Percentiles rank a stretch among this genome's conserved stretches.
phyloP scores from a whole-genome alignment of 2,113 vertebrate genomes.

The Hyperopisus bebe region DNA sequence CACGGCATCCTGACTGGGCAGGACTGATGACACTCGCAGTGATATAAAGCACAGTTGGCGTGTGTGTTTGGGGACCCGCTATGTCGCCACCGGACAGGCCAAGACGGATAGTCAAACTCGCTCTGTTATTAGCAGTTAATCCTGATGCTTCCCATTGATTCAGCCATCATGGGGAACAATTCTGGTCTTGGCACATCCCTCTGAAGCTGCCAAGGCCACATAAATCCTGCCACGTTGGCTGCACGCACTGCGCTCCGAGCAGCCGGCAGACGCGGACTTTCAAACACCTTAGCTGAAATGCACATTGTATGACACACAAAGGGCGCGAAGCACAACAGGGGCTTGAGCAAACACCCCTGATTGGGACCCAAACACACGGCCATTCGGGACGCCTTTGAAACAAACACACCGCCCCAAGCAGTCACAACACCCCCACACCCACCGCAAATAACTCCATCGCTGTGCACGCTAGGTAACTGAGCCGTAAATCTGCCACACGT shows the following conservation, averaged over 20 bases:
- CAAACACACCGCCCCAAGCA: background rate
- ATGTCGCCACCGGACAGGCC: background rate
- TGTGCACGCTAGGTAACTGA: constrained; percentile 37
- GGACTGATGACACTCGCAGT: background rate
- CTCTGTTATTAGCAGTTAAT: constrained; percentile 73
- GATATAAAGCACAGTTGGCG: constrained; percentile 2
- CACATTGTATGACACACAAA: background rate
- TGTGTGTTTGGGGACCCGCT: background rate
- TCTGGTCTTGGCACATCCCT: constrained; percentile 64
- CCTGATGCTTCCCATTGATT: constrained; percentile 72
- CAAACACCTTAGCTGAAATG: background rate
- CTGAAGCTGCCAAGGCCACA: constrained; percentile 73
- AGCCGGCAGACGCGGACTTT: background rate
- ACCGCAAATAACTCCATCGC: background rate
- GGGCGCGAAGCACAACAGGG: background rate
- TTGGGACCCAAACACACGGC: background rate
- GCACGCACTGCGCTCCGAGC: background rate
- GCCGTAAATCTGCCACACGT: constrained; percentile 66
- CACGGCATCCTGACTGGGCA: background rate
- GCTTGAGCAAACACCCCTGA: background rate
- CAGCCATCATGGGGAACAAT: constrained; percentile 71
- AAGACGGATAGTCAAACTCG: constrained; percentile 29
- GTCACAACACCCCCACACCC: background rate
- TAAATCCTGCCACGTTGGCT: constrained; percentile 61
- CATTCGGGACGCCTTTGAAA: background rate